phyloP scores from a whole-genome alignment of 1,140 invertebrate genomes.

The Brachionus koreanus region DNA sequence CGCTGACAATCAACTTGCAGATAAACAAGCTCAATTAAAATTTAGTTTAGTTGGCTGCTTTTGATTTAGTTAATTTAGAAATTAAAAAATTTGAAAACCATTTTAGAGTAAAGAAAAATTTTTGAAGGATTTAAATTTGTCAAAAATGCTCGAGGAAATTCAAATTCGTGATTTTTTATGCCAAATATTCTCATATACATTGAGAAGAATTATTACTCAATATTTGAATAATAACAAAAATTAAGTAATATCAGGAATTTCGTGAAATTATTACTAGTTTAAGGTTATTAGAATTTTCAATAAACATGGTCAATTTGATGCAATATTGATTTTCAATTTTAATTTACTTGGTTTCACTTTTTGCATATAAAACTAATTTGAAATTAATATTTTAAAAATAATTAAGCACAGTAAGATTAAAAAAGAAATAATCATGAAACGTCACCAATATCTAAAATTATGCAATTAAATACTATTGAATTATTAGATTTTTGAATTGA shows the following conservation, averaged over 20 bases:
- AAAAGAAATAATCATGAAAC: not conserved
- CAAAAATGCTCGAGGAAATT: not conserved
- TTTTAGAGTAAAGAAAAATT: not conserved
- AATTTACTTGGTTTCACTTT: not conserved
- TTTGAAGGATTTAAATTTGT: not conserved
- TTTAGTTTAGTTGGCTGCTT: not conserved
- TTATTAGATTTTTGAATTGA: too few relatives aligned
- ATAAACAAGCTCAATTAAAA: not conserved
- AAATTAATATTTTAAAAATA: not conserved
- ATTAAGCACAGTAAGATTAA: not conserved
- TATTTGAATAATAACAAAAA: not conserved
- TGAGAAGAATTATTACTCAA: not conserved
- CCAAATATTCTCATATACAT: not conserved
- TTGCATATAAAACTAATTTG: too few relatives aligned
- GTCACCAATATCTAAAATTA: too few relatives aligned
- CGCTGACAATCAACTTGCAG: not conserved
- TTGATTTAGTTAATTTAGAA: not conserved
- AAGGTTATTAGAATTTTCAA: not conserved
- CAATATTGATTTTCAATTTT: not conserved
- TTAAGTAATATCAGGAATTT: slow-evolving; percentile 9
- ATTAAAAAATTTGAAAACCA: not conserved
- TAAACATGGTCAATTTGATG: not conserved
- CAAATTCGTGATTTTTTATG: not conserved
- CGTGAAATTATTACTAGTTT: not conserved
- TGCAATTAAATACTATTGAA: too few relatives aligned